Evolutionary conservation across 1,140 invertebrate species (phyloP).

Genomic region (Idris sp.): DNA sequence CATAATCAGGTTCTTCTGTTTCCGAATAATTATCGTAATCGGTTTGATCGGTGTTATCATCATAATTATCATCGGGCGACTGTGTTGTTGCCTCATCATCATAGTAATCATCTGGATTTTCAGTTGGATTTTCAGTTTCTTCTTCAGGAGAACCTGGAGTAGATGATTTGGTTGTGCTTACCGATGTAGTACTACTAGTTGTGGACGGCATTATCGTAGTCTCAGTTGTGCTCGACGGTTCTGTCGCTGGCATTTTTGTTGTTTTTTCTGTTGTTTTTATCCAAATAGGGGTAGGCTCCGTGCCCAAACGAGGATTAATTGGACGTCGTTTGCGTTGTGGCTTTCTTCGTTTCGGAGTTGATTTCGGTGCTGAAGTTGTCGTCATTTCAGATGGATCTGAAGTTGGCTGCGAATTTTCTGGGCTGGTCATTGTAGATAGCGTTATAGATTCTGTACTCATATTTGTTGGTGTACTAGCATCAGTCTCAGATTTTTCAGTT

Average conservation of each 20-base stretch:
- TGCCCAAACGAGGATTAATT: not conserved
- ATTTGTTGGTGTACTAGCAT: too few relatives aligned
- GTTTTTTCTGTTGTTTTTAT: slow-evolving; percentile 57
- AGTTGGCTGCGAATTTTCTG: slow-evolving; percentile 18
- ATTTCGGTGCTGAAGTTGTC: not conserved
- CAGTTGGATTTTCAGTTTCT: slow-evolving; percentile 30
- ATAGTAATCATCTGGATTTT: slow-evolving; percentile 44
- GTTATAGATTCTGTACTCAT: too few relatives aligned
- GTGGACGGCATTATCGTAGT: slow-evolving; percentile 1
- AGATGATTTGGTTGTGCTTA: slow-evolving; percentile 13
- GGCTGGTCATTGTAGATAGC: too few relatives aligned
- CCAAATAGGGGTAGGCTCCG: slow-evolving; percentile 51
- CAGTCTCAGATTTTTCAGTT: not conserved
- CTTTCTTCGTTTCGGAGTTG: slow-evolving; percentile 17
- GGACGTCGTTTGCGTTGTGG: slow-evolving; percentile 33
- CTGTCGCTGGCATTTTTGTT: slow-evolving; percentile 19
- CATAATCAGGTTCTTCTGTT: slow-evolving; percentile 46
- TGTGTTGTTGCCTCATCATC: slow-evolving; percentile 37
- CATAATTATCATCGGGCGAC: slow-evolving; percentile 27
- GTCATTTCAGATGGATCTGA: slow-evolving; percentile 12
- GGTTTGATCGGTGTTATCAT: slow-evolving; percentile 31
- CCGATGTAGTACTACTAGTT: slow-evolving; percentile 6
- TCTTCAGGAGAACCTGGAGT: slow-evolving; percentile 7
- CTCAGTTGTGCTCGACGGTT: slow-evolving; percentile 11
- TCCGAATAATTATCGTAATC: slow-evolving; percentile 40